Percentiles rank a stretch among this genome's conserved stretches.
Evolutionary conservation across 2,113 vertebrate species (phyloP).

Genomic region (Cyanoderma ruficeps): DNA sequence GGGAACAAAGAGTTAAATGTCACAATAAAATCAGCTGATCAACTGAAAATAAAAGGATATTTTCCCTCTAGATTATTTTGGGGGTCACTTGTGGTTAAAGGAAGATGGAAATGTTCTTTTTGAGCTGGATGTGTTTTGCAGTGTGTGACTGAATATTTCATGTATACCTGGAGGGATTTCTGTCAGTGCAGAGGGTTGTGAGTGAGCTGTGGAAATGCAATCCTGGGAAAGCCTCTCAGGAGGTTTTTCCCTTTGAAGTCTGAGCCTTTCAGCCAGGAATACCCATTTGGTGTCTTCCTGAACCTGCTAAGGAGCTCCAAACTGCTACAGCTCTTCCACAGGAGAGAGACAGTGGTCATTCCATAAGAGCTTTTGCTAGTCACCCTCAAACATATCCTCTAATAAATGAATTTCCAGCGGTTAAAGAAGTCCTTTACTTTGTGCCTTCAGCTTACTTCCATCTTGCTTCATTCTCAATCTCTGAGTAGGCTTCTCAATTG

Average conservation of each 20-base stretch:
- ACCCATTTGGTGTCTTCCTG: neutral
- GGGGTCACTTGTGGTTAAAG: neutral
- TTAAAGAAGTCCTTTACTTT: neutral
- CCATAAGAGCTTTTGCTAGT: neutral
- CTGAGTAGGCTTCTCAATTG: neutral
- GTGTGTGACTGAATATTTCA: neutral
- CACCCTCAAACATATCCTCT: neutral
- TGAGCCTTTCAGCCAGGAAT: neutral
- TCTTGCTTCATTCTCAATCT: neutral
- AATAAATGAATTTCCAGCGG: neutral
- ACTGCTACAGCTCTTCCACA: neutral
- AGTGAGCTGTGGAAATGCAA: neutral
- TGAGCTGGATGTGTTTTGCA: neutral
- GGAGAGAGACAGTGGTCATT: neutral
- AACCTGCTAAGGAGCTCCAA: neutral
- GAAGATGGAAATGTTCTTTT: neutral
- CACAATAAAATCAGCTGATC: neutral
- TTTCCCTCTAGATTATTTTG: neutral
- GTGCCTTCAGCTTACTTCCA: neutral
- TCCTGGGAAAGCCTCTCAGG: neutral
- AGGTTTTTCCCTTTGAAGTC: neutral
- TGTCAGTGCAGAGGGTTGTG: neutral
- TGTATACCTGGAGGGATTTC: neutral
- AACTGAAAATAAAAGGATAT: neutral
- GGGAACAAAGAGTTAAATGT: neutral